Evolutionary conservation across 1,140 invertebrate genomes (phyloP), one percentile per base, ranked within the genome.

Genomic region (Metopolophium dirhodum): DNA sequence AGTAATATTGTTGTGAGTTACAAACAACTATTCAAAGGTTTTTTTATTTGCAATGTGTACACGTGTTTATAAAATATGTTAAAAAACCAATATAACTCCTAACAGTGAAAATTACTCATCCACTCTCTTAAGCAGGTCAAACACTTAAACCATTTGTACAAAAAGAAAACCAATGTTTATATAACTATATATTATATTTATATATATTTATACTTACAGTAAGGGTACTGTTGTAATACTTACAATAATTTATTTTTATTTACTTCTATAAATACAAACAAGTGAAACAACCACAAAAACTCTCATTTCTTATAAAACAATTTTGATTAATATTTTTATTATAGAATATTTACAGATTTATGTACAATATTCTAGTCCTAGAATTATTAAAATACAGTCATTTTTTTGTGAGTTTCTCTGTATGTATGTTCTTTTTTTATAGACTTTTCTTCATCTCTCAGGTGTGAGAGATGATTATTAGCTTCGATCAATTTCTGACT

Each of bases 381-480:
- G 11, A 61, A 82, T 41, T 30, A 37, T 94, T 94, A 94, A 94
- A 94, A 94, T 41, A 93, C 85, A 37, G 94, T 93, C 94, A 94
- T 94, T 93, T 94, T 94, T 92, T 94, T 94, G 45, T 94, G 94
- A 7, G 93, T 94, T 47, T 94, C 93, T 91, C 94, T 90, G 30
- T 94, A 93, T 68, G 8, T 89, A 61, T 94, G 94, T 94, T 94
- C 94, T 82, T 93, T 94, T 61, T 94, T 90, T 26, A 98, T 96
- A 94, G 96, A 96, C 85, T 95, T 96, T 94, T 97, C 97, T 68
- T 96, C 96, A 83, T 95, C 95, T 94, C 96, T 96, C 41, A 98
- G 95, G 91, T 95, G 94, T 47, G 95, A 94, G 2, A 98, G 95
- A 94, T 98, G 96, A 93, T 95, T 96, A 94, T 96, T 96, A 94